Conservation (phyloP, 2,888 invertebrate species). For the Phengaris arion region DNA sequence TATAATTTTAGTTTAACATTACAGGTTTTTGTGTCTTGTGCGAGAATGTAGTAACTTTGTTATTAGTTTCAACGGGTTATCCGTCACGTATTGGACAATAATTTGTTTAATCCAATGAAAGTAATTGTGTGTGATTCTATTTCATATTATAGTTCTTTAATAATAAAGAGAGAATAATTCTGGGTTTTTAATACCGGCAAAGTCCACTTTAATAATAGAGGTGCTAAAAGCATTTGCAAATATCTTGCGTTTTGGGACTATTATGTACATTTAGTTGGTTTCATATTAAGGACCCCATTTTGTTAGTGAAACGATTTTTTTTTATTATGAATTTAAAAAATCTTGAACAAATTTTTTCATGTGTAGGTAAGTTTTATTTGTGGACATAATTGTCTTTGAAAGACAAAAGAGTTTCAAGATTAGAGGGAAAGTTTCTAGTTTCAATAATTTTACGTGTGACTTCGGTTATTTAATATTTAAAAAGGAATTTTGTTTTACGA, state of each 20-base stretch:
- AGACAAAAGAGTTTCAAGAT: neutral
- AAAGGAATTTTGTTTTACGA: too few relatives aligned
- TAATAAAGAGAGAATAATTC: too few relatives aligned
- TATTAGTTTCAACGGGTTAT: neutral
- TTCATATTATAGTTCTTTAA: too few relatives aligned
- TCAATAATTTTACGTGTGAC: neutral
- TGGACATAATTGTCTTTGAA: neutral
- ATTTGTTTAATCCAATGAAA: constrained; percentile 5
- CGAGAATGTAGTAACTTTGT: neutral
- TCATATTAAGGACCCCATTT: neutral
- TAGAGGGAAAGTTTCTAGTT: neutral
- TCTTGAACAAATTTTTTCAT: neutral
- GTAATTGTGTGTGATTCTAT: neutral
- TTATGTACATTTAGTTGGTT: neutral
- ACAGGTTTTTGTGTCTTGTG: neutral
- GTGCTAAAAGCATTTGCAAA: neutral
- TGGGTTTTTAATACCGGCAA: too few relatives aligned
- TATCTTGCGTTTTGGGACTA: neutral
- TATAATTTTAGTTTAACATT: neutral
- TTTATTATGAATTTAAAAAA: too few relatives aligned
- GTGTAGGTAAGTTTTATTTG: neutral
- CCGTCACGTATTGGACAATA: neutral
- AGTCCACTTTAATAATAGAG: too few relatives aligned
- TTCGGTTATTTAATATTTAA: neutral
- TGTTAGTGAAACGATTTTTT: neutral